Percentiles rank a stretch among this genome's conserved stretches.
These are phyloP conservation scores for Ornithorhynchus anatinus DNA, from an alignment of 2,113 vertebrate species.

Conservation along the genomic window DNA sequence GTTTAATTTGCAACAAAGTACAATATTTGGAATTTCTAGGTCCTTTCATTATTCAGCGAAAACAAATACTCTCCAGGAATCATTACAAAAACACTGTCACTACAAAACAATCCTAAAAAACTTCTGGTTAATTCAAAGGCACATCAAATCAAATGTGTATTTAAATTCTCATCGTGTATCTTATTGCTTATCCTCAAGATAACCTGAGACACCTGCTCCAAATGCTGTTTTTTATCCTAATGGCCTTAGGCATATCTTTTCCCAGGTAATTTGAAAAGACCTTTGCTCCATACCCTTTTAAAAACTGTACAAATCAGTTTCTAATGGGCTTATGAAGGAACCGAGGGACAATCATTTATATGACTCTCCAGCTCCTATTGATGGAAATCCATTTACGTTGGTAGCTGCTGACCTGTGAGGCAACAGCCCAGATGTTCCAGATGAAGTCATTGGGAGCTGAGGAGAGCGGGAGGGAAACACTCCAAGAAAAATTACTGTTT, in stretches of 20 bases:
- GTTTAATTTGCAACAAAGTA: no score
- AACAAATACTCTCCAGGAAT: no score
- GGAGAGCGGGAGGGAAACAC: background rate
- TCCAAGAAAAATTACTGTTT: slow-evolving; percentile 15
- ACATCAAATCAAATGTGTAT: no score
- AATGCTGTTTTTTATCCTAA: background rate
- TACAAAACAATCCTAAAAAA: no score
- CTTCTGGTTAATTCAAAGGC: no score
- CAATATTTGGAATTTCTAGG: no score
- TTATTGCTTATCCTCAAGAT: background rate
- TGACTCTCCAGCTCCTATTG: slow-evolving; percentile 46
- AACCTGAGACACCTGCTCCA: background rate
- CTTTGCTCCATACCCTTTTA: slow-evolving; percentile 21
- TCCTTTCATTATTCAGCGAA: no score
- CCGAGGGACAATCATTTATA: slow-evolving; percentile 40
- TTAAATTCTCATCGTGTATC: no score
- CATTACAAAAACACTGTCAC: no score
- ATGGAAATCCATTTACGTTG: slow-evolving; percentile 66
- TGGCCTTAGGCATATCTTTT: background rate
- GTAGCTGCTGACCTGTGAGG: slow-evolving; percentile 60
- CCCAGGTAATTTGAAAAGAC: slow-evolving; percentile 7
- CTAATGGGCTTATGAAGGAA: slow-evolving; percentile 46
- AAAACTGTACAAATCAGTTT: slow-evolving; percentile 27
- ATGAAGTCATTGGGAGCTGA: slow-evolving; percentile 60
- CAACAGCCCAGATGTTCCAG: slow-evolving; percentile 64